These are phyloP conservation scores for Muscidifurax raptorellus DNA, from an alignment of 1,140 invertebrate genomes.

Conservation along the genomic window DNA sequence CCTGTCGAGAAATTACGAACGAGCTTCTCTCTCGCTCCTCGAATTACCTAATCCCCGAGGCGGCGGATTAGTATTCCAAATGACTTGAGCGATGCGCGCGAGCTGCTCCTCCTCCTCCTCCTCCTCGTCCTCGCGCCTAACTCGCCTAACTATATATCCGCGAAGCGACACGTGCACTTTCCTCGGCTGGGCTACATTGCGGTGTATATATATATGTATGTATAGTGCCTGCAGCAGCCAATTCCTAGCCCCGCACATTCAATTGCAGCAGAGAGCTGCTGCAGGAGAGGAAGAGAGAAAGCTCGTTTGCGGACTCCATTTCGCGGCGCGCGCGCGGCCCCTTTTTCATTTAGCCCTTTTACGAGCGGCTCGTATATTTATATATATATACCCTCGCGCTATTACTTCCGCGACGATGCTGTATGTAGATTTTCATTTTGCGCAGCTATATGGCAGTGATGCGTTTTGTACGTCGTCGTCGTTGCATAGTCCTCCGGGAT, in stretches of 20 bases:
- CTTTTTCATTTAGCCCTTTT: slow-evolving; percentile 14
- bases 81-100: slow-evolving; percentile 23
- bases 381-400: neutral
- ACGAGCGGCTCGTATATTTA: neutral
- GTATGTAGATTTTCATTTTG: neutral
- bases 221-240: neutral
- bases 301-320: slow-evolving; percentile 36
- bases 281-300: neutral
- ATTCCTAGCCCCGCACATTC: neutral
- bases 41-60: slow-evolving; percentile 34
- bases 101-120: slow-evolving; percentile 7
- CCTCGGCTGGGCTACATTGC: neutral
- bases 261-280: neutral
- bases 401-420: neutral
- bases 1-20: slow-evolving; percentile 15
- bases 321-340: neutral
- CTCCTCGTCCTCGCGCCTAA: slow-evolving; percentile 34
- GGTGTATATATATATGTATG: neutral
- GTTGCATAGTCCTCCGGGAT: neutral
- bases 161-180: neutral
- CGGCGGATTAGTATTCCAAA: slow-evolving; percentile 44
- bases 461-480: no score
- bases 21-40: slow-evolving; percentile 2
- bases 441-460: no score
- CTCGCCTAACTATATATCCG: slow-evolving; percentile 28